Base-by-base conservation (phyloP, 2,113 vertebrate species). In the Paramormyrops kingsleyae region DNA sequence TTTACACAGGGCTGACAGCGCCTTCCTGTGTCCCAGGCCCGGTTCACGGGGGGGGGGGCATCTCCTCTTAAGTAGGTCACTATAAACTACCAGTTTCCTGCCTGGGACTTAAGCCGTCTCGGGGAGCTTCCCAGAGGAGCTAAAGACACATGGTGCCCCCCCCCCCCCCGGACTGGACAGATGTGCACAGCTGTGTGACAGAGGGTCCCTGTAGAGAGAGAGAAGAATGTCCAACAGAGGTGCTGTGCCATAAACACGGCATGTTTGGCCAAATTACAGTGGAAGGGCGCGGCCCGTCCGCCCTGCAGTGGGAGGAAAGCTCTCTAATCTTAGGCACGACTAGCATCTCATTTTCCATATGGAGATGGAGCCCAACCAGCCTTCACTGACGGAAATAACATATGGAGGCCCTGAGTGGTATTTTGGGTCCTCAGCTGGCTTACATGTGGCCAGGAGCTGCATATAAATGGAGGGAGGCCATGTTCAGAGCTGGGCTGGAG, bases 231-330 rank as follows among this genome's bases (percentile, higher is more conserved):
- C 96, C 95, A 96, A 96, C 95, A 95, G 50, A 95, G 95, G 94
- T 94, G 95, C 95, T 95, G 95, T 95, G 94, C 95, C 93, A 96
- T 96, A 94, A 95, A 95, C 95, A 95, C 94, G 95, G 95, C 94
- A 94, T 94, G 95, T 96, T 96, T 96, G 95, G 95, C 95, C 95
- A 96, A 96, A 96, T 96, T 96, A 96, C 94, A 96, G 95, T 95
- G 95, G 95, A 94, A 93, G 94, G 44, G 39, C 2, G 39, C 12
- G 27, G 46, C 17, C 85, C 17, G 17, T 27, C 50, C 50, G 2
- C 15, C 50, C 85, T 2, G 46, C 15, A 7, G 24, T 35, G 17
- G 85, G 93, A 94, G 94, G 94, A 94, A 93, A 62, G 92, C 91
- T 95, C 94, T 96, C 96, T 92, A 91, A 94, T 96, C 96, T 95